phyloP scores from a whole-genome alignment of 2,797 vertebrate species.

The Hydrocynus forskahlii region DNA sequence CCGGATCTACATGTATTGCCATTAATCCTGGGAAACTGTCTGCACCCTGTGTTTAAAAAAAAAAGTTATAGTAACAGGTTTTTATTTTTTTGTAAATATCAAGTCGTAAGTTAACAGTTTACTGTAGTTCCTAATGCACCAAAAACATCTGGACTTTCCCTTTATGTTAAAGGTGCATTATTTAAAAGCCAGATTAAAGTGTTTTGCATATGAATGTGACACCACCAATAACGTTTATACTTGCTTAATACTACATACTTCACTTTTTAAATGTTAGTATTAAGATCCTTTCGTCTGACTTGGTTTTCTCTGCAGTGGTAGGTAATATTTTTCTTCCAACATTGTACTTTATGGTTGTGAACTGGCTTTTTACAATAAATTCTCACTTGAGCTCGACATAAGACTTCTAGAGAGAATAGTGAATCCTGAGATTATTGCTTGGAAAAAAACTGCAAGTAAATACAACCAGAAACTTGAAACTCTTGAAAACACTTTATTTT shows the following conservation, averaged over 20 bases:
- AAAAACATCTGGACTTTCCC: not conserved
- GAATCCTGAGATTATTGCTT: not conserved
- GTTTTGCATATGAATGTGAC: too few species aligned
- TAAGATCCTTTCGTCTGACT: not conserved
- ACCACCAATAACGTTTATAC: not conserved
- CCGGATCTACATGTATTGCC: not conserved
- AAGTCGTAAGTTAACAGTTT: not conserved
- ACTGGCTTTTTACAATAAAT: not conserved
- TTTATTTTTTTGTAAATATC: not conserved
- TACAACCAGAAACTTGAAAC: slow-evolving; percentile 8
- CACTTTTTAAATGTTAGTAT: not conserved
- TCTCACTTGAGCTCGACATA: not conserved
- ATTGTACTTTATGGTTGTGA: not conserved
- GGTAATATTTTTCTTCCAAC: not conserved
- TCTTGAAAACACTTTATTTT: slow-evolving; percentile 34
- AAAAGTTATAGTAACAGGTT: not conserved
- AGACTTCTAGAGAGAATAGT: not conserved
- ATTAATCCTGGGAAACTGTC: not conserved
- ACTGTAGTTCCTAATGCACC: not conserved
- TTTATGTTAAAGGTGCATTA: not conserved
- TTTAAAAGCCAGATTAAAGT: not conserved
- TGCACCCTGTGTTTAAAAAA: not conserved
- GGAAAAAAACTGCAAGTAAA: not conserved
- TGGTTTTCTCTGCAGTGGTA: not conserved
- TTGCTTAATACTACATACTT: not conserved